Base-by-base conservation (phyloP, 1,140 invertebrate species). In the Scaptodrosophila lebanonensis region DNA sequence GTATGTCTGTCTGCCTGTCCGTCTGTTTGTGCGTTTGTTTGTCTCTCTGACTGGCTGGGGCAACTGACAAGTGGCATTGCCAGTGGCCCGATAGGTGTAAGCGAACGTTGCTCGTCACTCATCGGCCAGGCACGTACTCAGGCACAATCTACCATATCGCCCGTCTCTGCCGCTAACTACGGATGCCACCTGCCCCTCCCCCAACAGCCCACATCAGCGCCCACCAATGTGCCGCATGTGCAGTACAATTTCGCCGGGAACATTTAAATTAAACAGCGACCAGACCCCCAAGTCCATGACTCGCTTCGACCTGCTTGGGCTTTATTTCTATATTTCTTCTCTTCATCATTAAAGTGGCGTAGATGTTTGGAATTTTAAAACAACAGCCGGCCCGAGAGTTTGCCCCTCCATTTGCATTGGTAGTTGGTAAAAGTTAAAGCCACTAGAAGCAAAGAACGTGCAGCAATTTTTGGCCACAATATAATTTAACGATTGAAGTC, bases 121-220 rank as follows among this genome's bases (percentile, higher is more conserved):
- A 39, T 33, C 48, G 59, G 59, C 47, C 59, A 60, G 50, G 64
- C 64, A 79, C 72, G 72, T 79, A 79, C 49, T 54, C 65, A 30
- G 48, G 45, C 54, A 66, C 66, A 68, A 79, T 53, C 62, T 77
- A 47, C 72, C 73, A 77, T 68, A 77, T 79, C 63, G 63, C 44
- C 50, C 39, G 30, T 33, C 12, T 33, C 32, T n/a, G 5, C 12
- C 12, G 36, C 51, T 48, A 25, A 47, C 62, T 43, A 58, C 16
- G 2, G 20, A 5, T 7, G 1, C 11, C 20, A 6, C 3, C 39
- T 12, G n/a, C 22, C n/a, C 12, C 40, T 13, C 12, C 40, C 51
- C 58, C 51, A 29, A 9, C 13, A 39, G 15, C 50, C n/a, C 57
- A 18, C 57, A 20, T 15, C 27, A n/a, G 12, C n/a, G 13, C 42